Conservation (phyloP, 1,140 invertebrate genomes). For the Arctopsyche grandis region DNA sequence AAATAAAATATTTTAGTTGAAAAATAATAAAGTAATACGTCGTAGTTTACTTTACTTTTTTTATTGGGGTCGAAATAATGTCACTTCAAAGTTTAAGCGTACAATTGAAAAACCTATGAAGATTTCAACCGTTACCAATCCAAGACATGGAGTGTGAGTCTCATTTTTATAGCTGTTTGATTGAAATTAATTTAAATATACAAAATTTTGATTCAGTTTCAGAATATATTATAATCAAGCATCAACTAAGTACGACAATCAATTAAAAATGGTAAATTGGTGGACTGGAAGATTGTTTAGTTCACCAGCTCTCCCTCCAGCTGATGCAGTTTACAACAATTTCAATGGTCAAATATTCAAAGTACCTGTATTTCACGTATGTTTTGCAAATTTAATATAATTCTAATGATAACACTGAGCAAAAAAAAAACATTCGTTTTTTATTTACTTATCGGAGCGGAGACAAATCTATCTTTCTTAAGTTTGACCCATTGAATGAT, state of each 20-base stretch:
- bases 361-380: slow-evolving; percentile 76
- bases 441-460: no score
- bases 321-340: slow-evolving; percentile 69
- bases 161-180: slow-evolving; percentile 14
- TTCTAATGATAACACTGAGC: no score
- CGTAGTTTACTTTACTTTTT: slow-evolving; percentile 66
- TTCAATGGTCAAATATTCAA: slow-evolving; percentile 71
- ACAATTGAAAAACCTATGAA: slow-evolving; percentile 64
- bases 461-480: no score
- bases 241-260: slow-evolving; percentile 63
- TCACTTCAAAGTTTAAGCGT: slow-evolving; percentile 59
- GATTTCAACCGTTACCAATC: slow-evolving; percentile 68
- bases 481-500: no score
- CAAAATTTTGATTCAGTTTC: slow-evolving; percentile 59
- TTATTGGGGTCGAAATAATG: slow-evolving; percentile 60
- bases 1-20: slow-evolving; percentile 63
- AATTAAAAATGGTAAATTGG: slow-evolving; percentile 73
- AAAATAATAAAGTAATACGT: slow-evolving; percentile 63
- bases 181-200: not conserved
- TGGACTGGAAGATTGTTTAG: slow-evolving; percentile 72
- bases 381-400: no score
- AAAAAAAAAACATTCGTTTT: no score
- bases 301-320: slow-evolving; percentile 70
- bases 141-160: slow-evolving; percentile 66
- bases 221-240: slow-evolving; percentile 77